Base-by-base conservation (phyloP, 1,140 invertebrate genomes). In the Platyscapa corneri region DNA sequence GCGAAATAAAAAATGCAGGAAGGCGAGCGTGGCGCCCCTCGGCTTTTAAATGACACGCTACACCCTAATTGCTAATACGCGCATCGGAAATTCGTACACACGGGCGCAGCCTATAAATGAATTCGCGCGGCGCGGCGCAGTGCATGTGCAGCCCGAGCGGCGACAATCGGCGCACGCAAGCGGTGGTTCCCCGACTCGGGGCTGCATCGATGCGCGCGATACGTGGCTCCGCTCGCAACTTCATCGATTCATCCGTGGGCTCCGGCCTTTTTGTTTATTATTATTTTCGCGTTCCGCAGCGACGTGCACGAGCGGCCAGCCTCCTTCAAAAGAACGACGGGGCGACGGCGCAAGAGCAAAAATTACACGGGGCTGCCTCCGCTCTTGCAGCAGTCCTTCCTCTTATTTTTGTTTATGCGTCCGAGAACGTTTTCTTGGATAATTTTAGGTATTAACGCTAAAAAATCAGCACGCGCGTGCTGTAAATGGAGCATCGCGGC, bases 1-100 rank as follows among this genome's bases (percentile, higher is more conserved):
- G 75, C 82, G 82, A 72, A 83, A 85, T 74, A 82, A 82, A 84
- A 83, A 85, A 79, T 42, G 42, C 79, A 80, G 82, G 86, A 85
- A 87, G 46, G 79, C 70, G 30, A 32, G 32, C 49, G 49, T 75
- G 34, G 46, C 46, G 56, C 42, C n/a, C 81, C 30, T 56, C 27
- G 30, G 10, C 49, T 74, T 64, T 42, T n/a, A 83, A 83, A 83
- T 83, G 82, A 75, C 72, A 83, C 82, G 82, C 53, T 76, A 83
- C 70, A 83, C 20, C 53, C 82, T 76, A 83, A 83, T 83, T 83
- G 72, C 82, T 64, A 42, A 76, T 83, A 83, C 39, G 72, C 39
- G 82, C 82, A 76, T 75, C 56, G 70, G 72, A 76, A 83, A 83
- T 83, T 75, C 72, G 82, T 32, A 30, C 67, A 56, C 42, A 65